These are phyloP conservation scores for Sinelater perroti DNA, from an alignment of 2,888 invertebrate species.

Conservation along the genomic window DNA sequence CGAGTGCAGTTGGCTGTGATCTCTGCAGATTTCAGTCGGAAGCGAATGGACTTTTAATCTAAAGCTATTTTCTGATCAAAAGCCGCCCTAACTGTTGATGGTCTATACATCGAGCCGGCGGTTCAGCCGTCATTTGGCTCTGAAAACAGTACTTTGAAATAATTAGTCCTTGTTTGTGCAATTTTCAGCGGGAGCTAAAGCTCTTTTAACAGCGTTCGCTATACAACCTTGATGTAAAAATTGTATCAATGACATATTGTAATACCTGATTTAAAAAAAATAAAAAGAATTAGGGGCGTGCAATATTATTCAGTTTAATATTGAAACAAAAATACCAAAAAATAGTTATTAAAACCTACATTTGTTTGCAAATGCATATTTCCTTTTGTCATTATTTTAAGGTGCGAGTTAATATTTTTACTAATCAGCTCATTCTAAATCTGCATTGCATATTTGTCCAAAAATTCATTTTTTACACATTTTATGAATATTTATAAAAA, in stretches of 20 bases:
- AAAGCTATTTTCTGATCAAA: constrained; percentile 21
- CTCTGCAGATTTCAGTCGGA: constrained; percentile 37
- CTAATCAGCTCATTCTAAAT: no score
- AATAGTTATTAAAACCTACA: no score
- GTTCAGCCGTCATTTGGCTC: background rate
- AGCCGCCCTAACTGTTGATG: constrained; percentile 21
- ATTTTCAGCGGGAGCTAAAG: background rate
- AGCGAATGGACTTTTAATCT: constrained; percentile 21
- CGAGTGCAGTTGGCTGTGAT: constrained; percentile 47
- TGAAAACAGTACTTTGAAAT: constrained; percentile 1
- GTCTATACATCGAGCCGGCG: constrained; percentile 10
- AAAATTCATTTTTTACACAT: no score
- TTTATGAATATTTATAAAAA: no score
- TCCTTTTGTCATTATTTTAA: no score
- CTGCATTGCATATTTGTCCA: no score
- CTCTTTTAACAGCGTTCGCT: background rate
- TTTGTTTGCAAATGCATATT: no score
- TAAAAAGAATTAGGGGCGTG: no score
- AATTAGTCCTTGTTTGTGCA: background rate
- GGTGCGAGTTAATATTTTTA: no score
- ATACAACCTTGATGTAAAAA: background rate
- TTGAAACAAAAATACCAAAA: no score
- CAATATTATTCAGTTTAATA: no score
- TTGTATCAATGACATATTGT: background rate
- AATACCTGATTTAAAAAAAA: background rate